Percentiles rank a stretch among this genome's conserved stretches.
Conservation (phyloP, 2,113 vertebrate genomes). For the Anolis sagrei region DNA sequence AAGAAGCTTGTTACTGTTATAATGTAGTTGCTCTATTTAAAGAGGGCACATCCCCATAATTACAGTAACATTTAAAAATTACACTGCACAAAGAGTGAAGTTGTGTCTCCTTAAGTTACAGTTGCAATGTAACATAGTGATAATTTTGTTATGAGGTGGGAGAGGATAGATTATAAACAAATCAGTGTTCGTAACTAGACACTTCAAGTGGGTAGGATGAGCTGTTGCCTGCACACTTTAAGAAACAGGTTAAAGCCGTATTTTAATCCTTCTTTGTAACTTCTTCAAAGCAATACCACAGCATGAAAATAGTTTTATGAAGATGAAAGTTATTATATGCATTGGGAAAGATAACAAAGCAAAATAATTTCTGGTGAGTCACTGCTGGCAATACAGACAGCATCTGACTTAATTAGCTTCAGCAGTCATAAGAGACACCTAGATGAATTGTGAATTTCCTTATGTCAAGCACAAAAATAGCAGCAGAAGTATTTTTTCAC, state of each 20-base stretch:
- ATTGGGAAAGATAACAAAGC: background rate
- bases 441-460: background rate
- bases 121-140: too few relatives aligned
- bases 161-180: too few relatives aligned
- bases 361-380: constrained; percentile 22
- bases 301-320: background rate
- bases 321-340: background rate
- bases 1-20: background rate
- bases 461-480: background rate
- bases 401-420: background rate
- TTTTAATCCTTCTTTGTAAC: constrained; percentile 11
- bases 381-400: constrained; percentile 1
- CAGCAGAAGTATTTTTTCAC: background rate
- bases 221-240: background rate
- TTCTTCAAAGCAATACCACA: background rate
- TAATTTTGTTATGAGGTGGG: too few relatives aligned
- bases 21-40: too few relatives aligned
- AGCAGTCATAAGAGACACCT: background rate
- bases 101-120: too few relatives aligned
- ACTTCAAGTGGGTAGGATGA: too few relatives aligned
- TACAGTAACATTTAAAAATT: too few relatives aligned
- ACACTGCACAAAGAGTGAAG: too few relatives aligned
- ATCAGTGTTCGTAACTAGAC: too few relatives aligned
- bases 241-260: background rate
- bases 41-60: too few relatives aligned